Conservation (phyloP, 2,888 invertebrate genomes). For the Patella ulyssiponensis region DNA sequence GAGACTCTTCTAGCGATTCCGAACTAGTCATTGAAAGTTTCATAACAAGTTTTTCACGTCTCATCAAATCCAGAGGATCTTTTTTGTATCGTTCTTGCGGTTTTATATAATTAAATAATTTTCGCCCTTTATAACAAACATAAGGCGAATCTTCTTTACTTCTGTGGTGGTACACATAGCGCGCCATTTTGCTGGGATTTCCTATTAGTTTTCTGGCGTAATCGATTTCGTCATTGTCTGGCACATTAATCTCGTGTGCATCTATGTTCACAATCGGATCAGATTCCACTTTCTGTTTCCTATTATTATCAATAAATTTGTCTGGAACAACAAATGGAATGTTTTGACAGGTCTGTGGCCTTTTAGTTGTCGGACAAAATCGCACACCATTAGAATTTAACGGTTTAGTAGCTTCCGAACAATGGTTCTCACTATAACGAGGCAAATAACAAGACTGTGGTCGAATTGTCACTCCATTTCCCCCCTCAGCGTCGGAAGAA, state of each 20-base stretch:
- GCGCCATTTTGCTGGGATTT: neutral
- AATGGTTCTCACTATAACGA: too few species aligned
- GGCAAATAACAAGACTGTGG: neutral
- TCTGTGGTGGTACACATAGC: neutral
- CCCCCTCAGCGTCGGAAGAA: neutral
- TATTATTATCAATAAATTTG: neutral
- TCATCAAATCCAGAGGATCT: constrained; percentile 10
- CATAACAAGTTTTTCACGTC: constrained; percentile 19
- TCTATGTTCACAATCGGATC: neutral
- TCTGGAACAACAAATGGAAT: neutral
- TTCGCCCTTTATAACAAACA: constrained; percentile 16
- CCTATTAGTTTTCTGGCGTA: neutral
- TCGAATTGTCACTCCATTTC: neutral
- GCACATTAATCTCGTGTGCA: too few species aligned
- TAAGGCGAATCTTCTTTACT: neutral
- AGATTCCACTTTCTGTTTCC: neutral
- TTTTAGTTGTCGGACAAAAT: neutral
- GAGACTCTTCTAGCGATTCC: constrained; percentile 1
- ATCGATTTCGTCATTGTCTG: too few species aligned
- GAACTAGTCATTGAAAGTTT: constrained; percentile 23
- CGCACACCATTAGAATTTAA: neutral
- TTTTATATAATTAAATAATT: constrained; percentile 27
- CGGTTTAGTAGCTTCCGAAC: neutral
- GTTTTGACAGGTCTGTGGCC: neutral
- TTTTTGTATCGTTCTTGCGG: constrained; percentile 30